Evolutionary conservation across 2,888 invertebrate genomes (phyloP), one percentile per base, ranked within the genome.

Genomic region (Alviniconcha strummeri): DNA sequence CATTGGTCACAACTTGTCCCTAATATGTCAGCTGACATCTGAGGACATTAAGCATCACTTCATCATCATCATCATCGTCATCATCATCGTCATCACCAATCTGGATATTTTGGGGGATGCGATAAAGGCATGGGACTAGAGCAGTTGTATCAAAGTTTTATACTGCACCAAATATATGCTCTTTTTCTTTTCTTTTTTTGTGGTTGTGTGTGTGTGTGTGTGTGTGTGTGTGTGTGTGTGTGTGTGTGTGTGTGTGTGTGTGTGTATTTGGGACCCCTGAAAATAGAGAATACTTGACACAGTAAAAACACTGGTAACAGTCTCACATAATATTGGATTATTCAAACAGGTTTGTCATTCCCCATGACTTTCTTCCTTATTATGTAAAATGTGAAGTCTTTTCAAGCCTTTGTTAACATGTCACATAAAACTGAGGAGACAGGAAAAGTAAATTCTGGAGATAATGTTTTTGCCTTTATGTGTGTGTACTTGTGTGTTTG

Each of bases 171-270:
- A 6, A 19, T 69, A 19, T 69, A n/a, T 9, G 69, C n/a, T 15
- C 4, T 15, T 69, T 15, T 69, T 15, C n/a, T 15, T 69, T 15
- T 69, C n/a, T 69, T 7, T 4, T 11, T 69, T 11, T 9, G 17
- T 15, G 60, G 60, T 60, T 69, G 69, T 69, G 69, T 69, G 69
- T 69, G 69, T 69, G 69, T 69, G 69, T 69, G 69, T 69, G 69
- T 69, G 69, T 69, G 17, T 69, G 69, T 15, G 0, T 69, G 7
- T 69, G 7, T 64, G 7, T 5, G 7, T 69, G 69, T 69, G 69
- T 69, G 69, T 69, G 69, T 69, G 69, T 69, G 69, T 69, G 69
- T 69, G 69, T 69, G 69, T 69, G 17, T 69, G 69, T 15, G 0
- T 69, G 7, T 69, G 7, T 64, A 64, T 64, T 1, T 64, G 15